A percentile compares a stretch with the other conserved stretches of the same genome.
Conservation (phyloP, 2,797 vertebrate genomes). For the Neoniphon sammara region DNA sequence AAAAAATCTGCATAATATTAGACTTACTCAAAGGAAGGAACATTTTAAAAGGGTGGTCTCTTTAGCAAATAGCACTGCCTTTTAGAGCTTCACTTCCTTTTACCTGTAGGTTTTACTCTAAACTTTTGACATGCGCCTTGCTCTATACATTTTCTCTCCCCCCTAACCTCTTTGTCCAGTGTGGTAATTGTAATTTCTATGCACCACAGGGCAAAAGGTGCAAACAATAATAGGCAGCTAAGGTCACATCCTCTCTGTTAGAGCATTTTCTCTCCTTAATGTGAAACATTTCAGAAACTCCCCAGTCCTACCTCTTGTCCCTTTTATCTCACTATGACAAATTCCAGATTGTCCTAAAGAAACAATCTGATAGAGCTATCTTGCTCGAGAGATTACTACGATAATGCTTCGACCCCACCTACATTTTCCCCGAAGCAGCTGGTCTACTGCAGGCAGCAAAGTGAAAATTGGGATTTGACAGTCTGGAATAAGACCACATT, state of each 20-base stretch:
- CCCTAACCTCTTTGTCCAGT: neutral
- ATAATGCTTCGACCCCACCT: slow-evolving; percentile 25
- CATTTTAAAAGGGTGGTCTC: no score
- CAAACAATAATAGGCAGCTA: neutral
- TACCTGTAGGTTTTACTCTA: neutral
- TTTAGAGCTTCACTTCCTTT: no score
- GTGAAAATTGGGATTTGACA: neutral
- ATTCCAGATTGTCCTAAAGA: slow-evolving; percentile 6
- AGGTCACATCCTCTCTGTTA: neutral
- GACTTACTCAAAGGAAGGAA: no score
- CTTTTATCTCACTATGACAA: slow-evolving; percentile 3
- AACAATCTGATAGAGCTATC: slow-evolving; percentile 1
- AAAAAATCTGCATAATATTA: no score
- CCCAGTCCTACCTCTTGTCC: neutral
- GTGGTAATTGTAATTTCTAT: no score
- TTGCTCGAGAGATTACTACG: neutral
- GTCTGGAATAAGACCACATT: neutral
- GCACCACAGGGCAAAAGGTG: neutral
- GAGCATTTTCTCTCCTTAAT: neutral
- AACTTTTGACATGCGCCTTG: neutral
- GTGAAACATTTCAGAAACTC: slow-evolving; percentile 12
- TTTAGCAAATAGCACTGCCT: no score
- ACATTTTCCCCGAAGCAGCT: neutral
- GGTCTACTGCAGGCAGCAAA: slow-evolving; percentile 2
- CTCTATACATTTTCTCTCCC: slow-evolving; percentile 1